These are phyloP conservation scores for Tethya wilhelma DNA, from an alignment of 37 sponge, comb jelly and placozoan genomes.

Conservation along the genomic window DNA sequence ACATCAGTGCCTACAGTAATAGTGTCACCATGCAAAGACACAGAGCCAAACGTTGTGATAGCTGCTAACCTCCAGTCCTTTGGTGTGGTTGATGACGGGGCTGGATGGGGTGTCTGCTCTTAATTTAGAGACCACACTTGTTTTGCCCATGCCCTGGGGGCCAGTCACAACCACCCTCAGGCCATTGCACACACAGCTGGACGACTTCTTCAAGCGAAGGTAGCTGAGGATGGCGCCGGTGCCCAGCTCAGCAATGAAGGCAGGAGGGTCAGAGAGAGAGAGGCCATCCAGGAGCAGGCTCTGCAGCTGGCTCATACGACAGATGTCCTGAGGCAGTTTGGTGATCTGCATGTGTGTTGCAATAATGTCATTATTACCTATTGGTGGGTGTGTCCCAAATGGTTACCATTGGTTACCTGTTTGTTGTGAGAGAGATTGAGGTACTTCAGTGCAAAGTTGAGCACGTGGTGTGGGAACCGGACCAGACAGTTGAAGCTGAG, in stretches of 20 bases:
- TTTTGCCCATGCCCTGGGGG: slow-evolving; percentile 55
- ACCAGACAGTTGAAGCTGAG: slow-evolving; percentile 47
- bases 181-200: slow-evolving; percentile 28
- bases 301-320: slow-evolving; percentile 11
- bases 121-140: slow-evolving; percentile 35
- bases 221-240: slow-evolving; percentile 29
- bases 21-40: too few species aligned
- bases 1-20: too few species aligned
- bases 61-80: slow-evolving; percentile 60
- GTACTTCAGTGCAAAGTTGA: slow-evolving; percentile 23
- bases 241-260: slow-evolving; percentile 22
- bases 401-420: slow-evolving; percentile 21
- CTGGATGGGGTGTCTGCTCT: slow-evolving; percentile 7
- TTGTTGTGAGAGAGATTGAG: slow-evolving; percentile 54
- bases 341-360: slow-evolving; percentile 28
- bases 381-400: too few species aligned
- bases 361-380: too few species aligned
- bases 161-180: slow-evolving; percentile 64
- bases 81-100: slow-evolving; percentile 4
- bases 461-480: slow-evolving; percentile 35
- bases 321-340: slow-evolving; percentile 27
- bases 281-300: slow-evolving; percentile 43
- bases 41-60: too few species aligned
- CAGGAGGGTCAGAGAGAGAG: slow-evolving; percentile 54
- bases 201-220: slow-evolving; percentile 21